These are phyloP conservation scores for Drosophila lutescens DNA, from an alignment of 2,888 invertebrate genomes.

Conservation along the genomic window DNA sequence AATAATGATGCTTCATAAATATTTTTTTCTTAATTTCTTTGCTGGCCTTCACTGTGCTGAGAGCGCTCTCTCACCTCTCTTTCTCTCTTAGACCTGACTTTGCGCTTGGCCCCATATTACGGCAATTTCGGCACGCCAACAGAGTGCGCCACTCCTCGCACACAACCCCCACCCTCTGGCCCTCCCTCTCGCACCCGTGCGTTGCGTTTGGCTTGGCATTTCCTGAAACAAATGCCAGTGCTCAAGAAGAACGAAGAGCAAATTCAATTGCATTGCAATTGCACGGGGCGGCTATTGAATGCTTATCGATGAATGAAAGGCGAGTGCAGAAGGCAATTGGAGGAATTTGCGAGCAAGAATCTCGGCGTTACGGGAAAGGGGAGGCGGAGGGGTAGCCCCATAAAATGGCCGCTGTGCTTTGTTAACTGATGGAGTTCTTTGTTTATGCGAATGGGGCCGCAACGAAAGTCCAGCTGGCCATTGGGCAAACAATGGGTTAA, in stretches of 20 bases:
- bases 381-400: constrained; percentile 8
- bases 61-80: constrained; percentile 26
- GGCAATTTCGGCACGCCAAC: constrained; percentile 55
- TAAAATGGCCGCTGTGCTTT: constrained; percentile 48
- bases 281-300: constrained; percentile 49
- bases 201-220: constrained; percentile 54
- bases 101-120: constrained; percentile 49
- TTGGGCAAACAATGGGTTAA: constrained; percentile 50
- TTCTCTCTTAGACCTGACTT: constrained; percentile 47
- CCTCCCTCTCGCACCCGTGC: constrained; percentile 20
- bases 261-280: constrained; percentile 6
- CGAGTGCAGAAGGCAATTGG: constrained; percentile 34
- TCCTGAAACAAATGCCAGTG: constrained; percentile 71
- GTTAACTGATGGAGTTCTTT: constrained; percentile 58
- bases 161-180: background rate
- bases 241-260: constrained; percentile 31
- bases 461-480: constrained; percentile 51
- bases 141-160: constrained; percentile 12
- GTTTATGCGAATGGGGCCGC: constrained; percentile 71
- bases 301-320: constrained; percentile 64
- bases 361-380: background rate
- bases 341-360: constrained; percentile 55
- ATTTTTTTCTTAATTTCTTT: background rate
- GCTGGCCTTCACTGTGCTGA: constrained; percentile 44
- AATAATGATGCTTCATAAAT: background rate